These are phyloP conservation scores for Triplophysa bombifrons DNA, from an alignment of 2,797 vertebrate genomes.

Conservation along the genomic window DNA sequence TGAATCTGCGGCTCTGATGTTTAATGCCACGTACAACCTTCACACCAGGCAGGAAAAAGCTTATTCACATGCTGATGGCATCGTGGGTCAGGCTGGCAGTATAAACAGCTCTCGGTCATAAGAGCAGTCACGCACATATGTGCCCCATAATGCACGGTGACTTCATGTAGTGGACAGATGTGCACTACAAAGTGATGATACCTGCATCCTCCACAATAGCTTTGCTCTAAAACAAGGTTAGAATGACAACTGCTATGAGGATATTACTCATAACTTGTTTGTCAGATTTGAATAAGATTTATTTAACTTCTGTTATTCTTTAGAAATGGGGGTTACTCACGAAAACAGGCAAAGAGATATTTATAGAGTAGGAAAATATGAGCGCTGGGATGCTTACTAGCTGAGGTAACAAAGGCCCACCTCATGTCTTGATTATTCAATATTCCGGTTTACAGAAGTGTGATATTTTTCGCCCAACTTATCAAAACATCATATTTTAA, in stretches of 20 bases:
- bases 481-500: too few species aligned
- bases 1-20: slow-evolving; percentile 3
- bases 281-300: neutral
- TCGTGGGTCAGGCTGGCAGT: slow-evolving; percentile 16
- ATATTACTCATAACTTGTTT: too few species aligned
- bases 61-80: slow-evolving; percentile 39
- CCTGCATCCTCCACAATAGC: neutral
- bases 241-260: neutral
- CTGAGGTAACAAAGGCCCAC: neutral
- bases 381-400: neutral
- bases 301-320: too few species aligned
- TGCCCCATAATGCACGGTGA: slow-evolving; percentile 16
- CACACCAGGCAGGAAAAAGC: slow-evolving; percentile 24
- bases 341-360: too few species aligned
- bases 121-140: slow-evolving; percentile 13
- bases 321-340: too few species aligned
- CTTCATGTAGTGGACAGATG: slow-evolving; percentile 15
- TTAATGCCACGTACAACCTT: slow-evolving; percentile 37
- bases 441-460: neutral
- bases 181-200: neutral
- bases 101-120: slow-evolving; percentile 29
- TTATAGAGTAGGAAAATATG: too few species aligned
- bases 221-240: neutral
- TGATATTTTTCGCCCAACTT: neutral
- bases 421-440: neutral